A percentile compares a stretch with the other conserved stretches of the same genome.
Conservation (phyloP, 2,113 vertebrate genomes). For the Esox niger region DNA sequence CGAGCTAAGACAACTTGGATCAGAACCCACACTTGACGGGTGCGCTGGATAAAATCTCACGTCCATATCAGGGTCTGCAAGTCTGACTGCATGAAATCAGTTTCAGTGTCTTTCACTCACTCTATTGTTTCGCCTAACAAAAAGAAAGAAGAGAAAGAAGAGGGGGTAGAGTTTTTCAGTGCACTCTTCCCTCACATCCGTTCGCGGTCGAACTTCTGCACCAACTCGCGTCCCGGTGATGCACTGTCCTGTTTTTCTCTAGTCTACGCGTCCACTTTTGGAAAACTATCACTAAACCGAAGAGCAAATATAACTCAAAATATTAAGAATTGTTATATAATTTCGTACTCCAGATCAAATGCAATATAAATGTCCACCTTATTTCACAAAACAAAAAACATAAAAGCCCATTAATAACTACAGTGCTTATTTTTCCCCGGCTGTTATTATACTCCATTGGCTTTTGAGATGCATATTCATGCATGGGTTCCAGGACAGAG, state of each 20-base stretch:
- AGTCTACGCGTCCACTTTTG: conserved; percentile 24
- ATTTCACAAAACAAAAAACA: conserved; percentile 11
- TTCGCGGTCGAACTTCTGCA: conserved; percentile 68
- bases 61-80: conserved; percentile 80
- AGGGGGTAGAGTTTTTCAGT: conserved; percentile 61
- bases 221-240: conserved; percentile 65
- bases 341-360: conserved; percentile 48
- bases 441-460: conserved; percentile 58
- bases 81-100: conserved; percentile 75
- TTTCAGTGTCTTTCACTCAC: conserved; percentile 69
- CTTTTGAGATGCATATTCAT: conserved; percentile 70
- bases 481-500: conserved; percentile 68
- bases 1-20: conserved; percentile 84
- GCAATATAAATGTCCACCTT: conserved; percentile 51
- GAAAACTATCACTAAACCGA: conserved; percentile 40
- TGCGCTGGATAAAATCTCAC: conserved; percentile 90
- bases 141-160: conserved; percentile 26
- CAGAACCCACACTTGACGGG: conserved; percentile 86
- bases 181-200: conserved; percentile 68
- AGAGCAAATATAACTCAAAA: conserved; percentile 36
- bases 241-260: conserved; percentile 57
- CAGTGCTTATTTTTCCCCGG: conserved; percentile 41
- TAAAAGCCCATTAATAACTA: conserved; percentile 14
- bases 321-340: conserved; percentile 58
- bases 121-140: conserved; percentile 64